Conservation (phyloP, 2,888 invertebrate genomes). For the Danaus chrysippus region DNA sequence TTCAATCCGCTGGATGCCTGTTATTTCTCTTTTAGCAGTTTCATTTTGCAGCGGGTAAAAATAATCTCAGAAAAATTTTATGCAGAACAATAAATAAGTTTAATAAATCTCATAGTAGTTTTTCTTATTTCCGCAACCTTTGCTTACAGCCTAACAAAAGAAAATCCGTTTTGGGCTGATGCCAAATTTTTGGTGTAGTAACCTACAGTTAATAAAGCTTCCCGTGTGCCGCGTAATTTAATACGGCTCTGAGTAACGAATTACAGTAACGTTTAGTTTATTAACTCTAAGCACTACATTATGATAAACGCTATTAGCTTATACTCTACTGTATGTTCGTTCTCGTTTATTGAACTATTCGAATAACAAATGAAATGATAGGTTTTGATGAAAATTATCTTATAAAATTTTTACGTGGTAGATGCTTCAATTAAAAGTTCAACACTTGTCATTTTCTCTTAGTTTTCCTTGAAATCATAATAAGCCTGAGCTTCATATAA, state of each 20-base stretch:
- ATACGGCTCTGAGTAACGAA: background rate
- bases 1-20: background rate
- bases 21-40: background rate
- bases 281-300: background rate
- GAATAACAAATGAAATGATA: no score
- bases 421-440: no score
- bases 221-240: background rate
- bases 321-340: no score
- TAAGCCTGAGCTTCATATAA: no score
- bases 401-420: no score
- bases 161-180: slow-evolving; percentile 18
- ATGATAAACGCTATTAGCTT: no score
- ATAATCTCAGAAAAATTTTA: slow-evolving; percentile 1
- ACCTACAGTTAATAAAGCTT: slow-evolving; percentile 8
- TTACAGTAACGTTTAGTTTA: background rate
- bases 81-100: background rate
- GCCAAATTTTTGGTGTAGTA: slow-evolving; percentile 19
- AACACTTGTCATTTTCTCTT: no score
- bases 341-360: no score
- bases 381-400: no score
- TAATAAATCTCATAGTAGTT: slow-evolving; percentile 12
- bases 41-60: background rate
- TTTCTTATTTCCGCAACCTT: slow-evolving; percentile 15
- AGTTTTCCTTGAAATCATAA: no score
- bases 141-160: slow-evolving; percentile 12